phyloP scores from a whole-genome alignment of 2,113 vertebrate species.

The Corythoichthys intestinalis region DNA sequence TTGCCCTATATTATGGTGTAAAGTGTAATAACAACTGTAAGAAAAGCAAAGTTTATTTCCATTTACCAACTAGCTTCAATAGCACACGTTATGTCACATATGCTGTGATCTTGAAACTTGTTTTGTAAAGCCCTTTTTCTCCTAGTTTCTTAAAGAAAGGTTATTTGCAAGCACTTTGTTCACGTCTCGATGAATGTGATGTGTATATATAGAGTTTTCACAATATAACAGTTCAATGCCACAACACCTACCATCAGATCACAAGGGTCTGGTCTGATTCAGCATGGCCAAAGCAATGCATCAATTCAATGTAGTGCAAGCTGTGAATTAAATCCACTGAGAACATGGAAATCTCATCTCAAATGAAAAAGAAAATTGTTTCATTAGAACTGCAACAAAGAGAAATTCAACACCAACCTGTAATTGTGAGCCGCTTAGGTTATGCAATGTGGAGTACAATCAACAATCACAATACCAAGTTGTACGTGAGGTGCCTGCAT shows the following conservation, averaged over 20 bases:
- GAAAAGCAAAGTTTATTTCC: too few relatives aligned
- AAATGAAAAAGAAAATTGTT: background rate
- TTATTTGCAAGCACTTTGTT: constrained; percentile 13
- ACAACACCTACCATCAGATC: background rate
- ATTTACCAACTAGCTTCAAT: too few relatives aligned
- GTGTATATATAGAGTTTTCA: constrained; percentile 16
- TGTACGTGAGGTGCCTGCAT: background rate
- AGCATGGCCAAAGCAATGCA: background rate
- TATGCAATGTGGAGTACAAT: background rate
- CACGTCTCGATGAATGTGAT: background rate
- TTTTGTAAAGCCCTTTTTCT: background rate
- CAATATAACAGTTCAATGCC: constrained; percentile 11
- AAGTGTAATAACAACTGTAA: too few relatives aligned
- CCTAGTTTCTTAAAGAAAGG: background rate
- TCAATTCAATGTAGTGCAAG: background rate
- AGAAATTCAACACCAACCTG: background rate
- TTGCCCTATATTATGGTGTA: too few relatives aligned
- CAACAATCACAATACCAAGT: background rate
- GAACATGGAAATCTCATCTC: background rate
- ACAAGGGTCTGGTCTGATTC: background rate
- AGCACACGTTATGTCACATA: too few relatives aligned
- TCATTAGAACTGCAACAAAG: background rate
- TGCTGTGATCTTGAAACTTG: too few relatives aligned
- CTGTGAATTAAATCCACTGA: background rate
- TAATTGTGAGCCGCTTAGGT: background rate